A percentile compares a stretch with the other conserved stretches of the same genome.
Conservation (phyloP, 2,797 vertebrate genomes). For the Nyctalus aviator region DNA sequence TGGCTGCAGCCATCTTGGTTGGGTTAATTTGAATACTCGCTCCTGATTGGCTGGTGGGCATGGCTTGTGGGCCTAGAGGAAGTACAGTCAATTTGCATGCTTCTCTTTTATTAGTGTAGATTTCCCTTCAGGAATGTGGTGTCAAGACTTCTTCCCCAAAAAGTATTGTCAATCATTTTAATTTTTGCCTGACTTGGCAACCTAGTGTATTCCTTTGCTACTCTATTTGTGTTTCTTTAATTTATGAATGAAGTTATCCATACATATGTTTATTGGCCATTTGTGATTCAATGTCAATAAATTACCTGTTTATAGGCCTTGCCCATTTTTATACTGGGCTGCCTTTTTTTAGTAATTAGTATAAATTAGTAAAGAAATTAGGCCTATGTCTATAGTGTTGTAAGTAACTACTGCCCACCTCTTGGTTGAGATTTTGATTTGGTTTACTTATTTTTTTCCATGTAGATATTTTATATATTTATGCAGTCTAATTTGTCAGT, state of each 20-base stretch:
- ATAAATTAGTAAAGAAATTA: not conserved
- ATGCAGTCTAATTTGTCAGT: not conserved
- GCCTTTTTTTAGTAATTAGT: not conserved
- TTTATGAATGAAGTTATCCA: not conserved
- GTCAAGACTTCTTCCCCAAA: not conserved
- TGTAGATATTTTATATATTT: not conserved
- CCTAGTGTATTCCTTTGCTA: not conserved
- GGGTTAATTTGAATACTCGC: no score
- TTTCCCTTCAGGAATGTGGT: not conserved
- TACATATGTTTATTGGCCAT: not conserved
- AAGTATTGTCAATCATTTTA: not conserved
- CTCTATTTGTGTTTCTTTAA: not conserved
- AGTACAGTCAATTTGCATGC: no score
- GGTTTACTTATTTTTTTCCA: not conserved
- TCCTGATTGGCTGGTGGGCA: no score
- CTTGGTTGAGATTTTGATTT: not conserved
- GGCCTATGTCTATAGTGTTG: not conserved
- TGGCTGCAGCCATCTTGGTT: no score
- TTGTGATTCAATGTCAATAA: not conserved
- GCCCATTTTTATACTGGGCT: not conserved
- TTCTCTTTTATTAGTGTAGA: no score
- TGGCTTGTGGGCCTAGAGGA: no score
- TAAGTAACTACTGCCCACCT: not conserved
- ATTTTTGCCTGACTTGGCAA: not conserved
- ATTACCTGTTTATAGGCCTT: not conserved